Evolutionary conservation across 2,113 vertebrate genomes (phyloP).

Genomic region (Cepphus grylle): DNA sequence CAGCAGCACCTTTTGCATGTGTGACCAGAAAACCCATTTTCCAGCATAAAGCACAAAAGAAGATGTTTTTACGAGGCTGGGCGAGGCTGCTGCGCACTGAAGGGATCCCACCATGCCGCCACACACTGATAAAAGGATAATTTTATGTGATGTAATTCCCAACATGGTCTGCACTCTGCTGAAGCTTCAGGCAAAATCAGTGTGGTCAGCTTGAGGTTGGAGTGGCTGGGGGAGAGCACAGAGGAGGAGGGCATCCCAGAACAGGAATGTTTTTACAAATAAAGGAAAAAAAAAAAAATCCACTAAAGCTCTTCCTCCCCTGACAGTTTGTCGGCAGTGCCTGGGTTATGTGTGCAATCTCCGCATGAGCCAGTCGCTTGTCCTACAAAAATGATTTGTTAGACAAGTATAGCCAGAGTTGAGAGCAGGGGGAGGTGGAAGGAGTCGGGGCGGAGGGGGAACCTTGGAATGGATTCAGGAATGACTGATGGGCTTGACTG

Average conservation of each 20-base stretch:
- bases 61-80: neutral
- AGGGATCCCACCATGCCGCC: neutral
- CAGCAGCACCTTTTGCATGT: neutral
- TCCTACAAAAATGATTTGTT: constrained; percentile 60
- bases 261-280: neutral
- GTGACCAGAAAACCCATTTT: neutral
- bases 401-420: constrained; percentile 31
- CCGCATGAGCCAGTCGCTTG: constrained; percentile 4
- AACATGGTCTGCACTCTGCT: neutral
- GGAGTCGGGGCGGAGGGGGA: constrained; percentile 15
- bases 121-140: neutral
- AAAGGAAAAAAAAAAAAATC: neutral
- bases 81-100: neutral
- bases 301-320: neutral
- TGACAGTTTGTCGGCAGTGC: constrained; percentile 13
- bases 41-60: neutral
- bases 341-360: neutral
- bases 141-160: constrained; percentile 10
- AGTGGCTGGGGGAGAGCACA: neutral
- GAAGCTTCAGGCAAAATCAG: neutral
- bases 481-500: constrained; percentile 59
- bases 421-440: constrained; percentile 8
- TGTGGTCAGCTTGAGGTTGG: neutral
- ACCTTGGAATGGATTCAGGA: constrained; percentile 65
- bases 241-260: neutral